phyloP scores from a whole-genome alignment of 2,113 vertebrate species.

The Leptodactylus fuscus region DNA sequence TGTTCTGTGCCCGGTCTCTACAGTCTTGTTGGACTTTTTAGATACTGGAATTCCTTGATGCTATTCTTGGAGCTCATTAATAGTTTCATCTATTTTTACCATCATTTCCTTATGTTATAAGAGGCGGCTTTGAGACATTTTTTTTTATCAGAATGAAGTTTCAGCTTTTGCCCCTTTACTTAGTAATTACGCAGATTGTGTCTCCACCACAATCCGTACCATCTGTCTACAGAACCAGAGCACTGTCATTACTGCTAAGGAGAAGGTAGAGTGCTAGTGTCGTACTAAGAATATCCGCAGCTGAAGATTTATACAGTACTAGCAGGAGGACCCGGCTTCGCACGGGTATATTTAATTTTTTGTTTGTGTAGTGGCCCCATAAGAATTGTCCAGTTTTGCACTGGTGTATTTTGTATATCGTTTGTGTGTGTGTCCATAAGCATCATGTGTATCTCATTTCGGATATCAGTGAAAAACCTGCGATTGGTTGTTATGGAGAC shows the following conservation, averaged over 20 bases:
- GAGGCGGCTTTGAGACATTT: not conserved
- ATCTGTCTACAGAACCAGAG: constrained; percentile 24
- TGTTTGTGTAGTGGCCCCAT: no score
- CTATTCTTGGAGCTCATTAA: not conserved
- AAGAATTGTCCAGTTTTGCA: no score
- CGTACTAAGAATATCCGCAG: not conserved
- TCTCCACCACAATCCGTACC: constrained; percentile 40
- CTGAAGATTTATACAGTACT: not conserved
- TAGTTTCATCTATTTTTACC: not conserved
- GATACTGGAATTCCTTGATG: not conserved
- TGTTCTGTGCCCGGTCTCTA: not conserved
- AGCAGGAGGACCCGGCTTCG: no score
- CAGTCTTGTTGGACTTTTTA: not conserved
- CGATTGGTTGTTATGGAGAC: no score
- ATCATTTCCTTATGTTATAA: not conserved
- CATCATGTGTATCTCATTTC: no score
- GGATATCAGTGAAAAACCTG: no score
- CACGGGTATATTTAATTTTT: no score
- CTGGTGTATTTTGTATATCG: no score
- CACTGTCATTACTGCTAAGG: constrained; percentile 5
- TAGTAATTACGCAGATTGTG: constrained; percentile 37
- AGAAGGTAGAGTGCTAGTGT: not conserved
- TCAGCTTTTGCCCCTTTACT: not conserved
- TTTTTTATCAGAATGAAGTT: not conserved
- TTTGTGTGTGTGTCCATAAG: no score